Evolutionary conservation across 1,140 invertebrate species (phyloP).

Genomic region (Capitella teleta): DNA sequence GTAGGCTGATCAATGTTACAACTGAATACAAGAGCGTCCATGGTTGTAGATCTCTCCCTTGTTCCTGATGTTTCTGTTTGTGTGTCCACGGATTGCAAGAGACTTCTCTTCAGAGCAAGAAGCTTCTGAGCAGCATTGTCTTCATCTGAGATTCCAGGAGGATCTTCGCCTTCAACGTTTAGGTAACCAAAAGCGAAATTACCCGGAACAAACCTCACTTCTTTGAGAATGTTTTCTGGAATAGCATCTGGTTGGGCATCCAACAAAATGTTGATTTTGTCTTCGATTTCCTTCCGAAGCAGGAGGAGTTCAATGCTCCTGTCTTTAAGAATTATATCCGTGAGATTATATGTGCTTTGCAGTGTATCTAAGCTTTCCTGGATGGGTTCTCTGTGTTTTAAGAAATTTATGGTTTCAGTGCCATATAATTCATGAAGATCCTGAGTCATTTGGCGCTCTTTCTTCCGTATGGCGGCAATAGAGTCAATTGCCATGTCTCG

Average conservation of each 20-base stretch:
- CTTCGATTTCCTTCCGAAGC: conserved; percentile 34
- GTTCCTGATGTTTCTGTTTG: neutral
- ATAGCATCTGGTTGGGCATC: neutral
- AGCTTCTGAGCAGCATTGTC: too few relatives aligned
- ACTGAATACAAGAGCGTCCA: neutral
- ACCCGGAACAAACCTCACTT: conserved; percentile 32
- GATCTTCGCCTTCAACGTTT: too few relatives aligned
- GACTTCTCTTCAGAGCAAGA: too few relatives aligned
- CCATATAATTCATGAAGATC: conserved; percentile 29
- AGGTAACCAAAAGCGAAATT: too few relatives aligned
- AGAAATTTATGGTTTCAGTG: conserved; percentile 25
- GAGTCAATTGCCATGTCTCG: conserved; percentile 34
- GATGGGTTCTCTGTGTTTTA: conserved; percentile 28
- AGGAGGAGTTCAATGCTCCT: conserved; percentile 39
- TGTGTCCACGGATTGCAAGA: neutral
- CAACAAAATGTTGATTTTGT: conserved; percentile 22
- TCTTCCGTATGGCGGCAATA: conserved; percentile 28
- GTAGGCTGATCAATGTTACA: neutral
- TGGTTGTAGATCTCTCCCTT: neutral
- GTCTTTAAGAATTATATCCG: conserved; percentile 37
- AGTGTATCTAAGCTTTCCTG: conserved; percentile 33
- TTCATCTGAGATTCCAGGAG: too few relatives aligned
- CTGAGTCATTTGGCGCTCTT: conserved; percentile 17
- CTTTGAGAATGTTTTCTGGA: conserved; percentile 14
- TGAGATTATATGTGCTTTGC: conserved; percentile 32